phyloP scores from a whole-genome alignment of 2,797 vertebrate genomes.

The Alca torda region DNA sequence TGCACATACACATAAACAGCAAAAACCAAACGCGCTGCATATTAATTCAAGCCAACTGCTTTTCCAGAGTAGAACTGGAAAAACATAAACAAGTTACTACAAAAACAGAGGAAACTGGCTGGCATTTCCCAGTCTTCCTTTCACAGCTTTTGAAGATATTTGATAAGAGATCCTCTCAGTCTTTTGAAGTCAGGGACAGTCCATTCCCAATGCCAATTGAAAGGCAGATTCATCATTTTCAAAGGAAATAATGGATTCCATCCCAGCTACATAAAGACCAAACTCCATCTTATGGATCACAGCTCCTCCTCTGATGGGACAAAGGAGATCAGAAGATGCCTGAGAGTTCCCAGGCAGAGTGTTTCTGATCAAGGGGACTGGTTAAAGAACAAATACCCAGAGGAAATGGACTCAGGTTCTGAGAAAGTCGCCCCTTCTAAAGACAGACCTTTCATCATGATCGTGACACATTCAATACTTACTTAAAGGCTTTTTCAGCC shows the following conservation, averaged over 20 bases:
- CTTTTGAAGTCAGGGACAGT: slow-evolving; percentile 42
- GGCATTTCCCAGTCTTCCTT: slow-evolving; percentile 53
- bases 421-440: not conserved
- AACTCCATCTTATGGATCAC: not conserved
- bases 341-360: not conserved
- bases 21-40: not conserved
- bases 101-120: slow-evolving; percentile 54
- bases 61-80: not conserved
- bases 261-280: not conserved
- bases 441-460: not conserved
- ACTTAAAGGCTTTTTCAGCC: not conserved
- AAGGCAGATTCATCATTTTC: slow-evolving; percentile 4
- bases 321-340: not conserved
- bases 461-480: not conserved
- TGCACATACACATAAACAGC: not conserved
- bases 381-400: not conserved
- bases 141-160: slow-evolving; percentile 55
- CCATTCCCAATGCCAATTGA: not conserved
- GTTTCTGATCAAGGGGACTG: not conserved
- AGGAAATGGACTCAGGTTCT: not conserved
- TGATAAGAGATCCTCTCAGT: slow-evolving; percentile 41
- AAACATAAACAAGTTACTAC: slow-evolving; percentile 32
- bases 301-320: not conserved
- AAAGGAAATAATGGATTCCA: not conserved
- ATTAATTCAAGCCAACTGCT: slow-evolving; percentile 37